Base-by-base conservation (phyloP, 1,140 invertebrate genomes). In the Drosophila tani region DNA sequence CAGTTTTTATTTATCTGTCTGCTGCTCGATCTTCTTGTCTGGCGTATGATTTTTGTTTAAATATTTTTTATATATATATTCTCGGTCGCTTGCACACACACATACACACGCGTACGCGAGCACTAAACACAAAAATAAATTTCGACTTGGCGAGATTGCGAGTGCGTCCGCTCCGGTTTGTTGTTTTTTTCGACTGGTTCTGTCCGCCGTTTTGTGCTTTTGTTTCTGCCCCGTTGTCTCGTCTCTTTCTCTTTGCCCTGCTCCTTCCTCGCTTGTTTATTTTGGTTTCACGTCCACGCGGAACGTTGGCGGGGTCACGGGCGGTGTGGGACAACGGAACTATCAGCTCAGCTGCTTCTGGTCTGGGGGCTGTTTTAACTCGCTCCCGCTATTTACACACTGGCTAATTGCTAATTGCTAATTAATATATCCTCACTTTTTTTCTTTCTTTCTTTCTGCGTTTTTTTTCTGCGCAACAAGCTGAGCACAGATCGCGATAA, bases 41-140 rank as follows among this genome's bases (percentile, higher is more conserved):
- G 69, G 66, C 75, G 82, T 73, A 79, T 71, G 81, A 88, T 79
- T 90, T 78, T 85, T 81, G 78, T 85, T 88, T 75, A 75, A 84
- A 81, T 90, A 90, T 88, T 81, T 75, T 75, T 75, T 59, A 60
- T 62, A 45, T 65, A 43, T 59, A 79, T 67, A 71, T 21, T 19
- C 53, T 57, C 81, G 70, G 29, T 50, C 40, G 43, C 35, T 47
- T 40, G 43, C 41, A 53, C 53, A 32, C 46, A 43, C 64, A 55
- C 41, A 46, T 53, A 55, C 45, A 45, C 59, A 60, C 43, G 46
- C 43, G 46, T 43, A 35, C 19, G 46, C 45, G 11, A 5, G 62
- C 38, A 49, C 58, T 81, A 82, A 87, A 76, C 84, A 87, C 71
- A 83, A 77, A 87, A 88, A 87, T 88, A 83, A 87, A 83, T 87